Base-by-base conservation (phyloP, 2,797 vertebrate genomes). In the Chelonia mydas region DNA sequence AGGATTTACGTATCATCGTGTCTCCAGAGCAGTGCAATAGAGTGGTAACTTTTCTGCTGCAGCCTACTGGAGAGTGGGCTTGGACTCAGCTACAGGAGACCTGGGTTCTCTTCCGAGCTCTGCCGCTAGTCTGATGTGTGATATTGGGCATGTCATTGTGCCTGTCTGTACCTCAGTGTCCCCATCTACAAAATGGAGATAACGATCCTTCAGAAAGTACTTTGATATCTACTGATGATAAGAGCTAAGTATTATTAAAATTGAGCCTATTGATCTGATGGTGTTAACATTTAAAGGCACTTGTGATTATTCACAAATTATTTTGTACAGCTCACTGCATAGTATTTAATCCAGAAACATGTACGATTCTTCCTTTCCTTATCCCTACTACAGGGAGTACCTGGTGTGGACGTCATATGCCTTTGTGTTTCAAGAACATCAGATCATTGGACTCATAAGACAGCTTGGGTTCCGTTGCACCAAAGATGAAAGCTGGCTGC, bases 151-250 rank as follows among this genome's bases (percentile, higher is more conserved):
- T 85, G 27, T 86, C 92, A 53, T 27, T 92, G 33, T 45, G 81
- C 51, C 41, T 96, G 51, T 77, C 77, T 84, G 21, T 91, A 76
- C 51, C 51, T 93, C 47, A 80, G 54, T 89, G 31, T 59, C 21
- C 61, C 28, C 50, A 5, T 89, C 80, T 79, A 45, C 84, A 84
- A 94, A 84, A 89, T 17, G 5, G 94, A 23, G 50, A 15, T 94
- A 93, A 88, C 54, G 53, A 95, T 21, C 84, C 65, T 82, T 78
- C 86, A 33, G 33, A 92, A 94, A 95, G 83, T 37, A 89, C 37
- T 41, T 41, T 21, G n/a, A 37, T 5, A 21, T 41, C n/a, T 68
- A 68, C 27, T n/a, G 37, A 65, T 28, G 55, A 57, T 19, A 68
- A 68, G 33, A 68, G n/a, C 15, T 21, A 68, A n/a, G 61, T 65